A percentile compares a stretch with the other conserved stretches of the same genome.
These are phyloP conservation scores for Arctia plantaginis DNA, from an alignment of 2,888 invertebrate species.

Conservation along the genomic window DNA sequence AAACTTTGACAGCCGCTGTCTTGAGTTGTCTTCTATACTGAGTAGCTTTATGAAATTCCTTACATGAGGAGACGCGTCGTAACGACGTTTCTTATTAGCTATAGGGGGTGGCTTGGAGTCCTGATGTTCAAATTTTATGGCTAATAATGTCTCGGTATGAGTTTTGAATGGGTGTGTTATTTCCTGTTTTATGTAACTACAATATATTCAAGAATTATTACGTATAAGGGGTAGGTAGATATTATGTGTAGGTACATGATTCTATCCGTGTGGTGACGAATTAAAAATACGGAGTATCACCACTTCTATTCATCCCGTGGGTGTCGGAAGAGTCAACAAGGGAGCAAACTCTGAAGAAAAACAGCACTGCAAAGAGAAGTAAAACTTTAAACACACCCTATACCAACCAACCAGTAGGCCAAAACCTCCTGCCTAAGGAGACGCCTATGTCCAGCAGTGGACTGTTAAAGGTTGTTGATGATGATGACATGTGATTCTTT, in stretches of 20 bases:
- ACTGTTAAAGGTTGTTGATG: too few species aligned
- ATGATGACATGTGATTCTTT: not conserved
- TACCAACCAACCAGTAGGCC: too few species aligned
- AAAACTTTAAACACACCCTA: too few species aligned
- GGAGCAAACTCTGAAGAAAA: too few species aligned
- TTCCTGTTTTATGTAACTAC: constrained; percentile 4
- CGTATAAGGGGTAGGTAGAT: not conserved
- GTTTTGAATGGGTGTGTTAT: constrained; percentile 27
- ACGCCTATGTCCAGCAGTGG: too few species aligned
- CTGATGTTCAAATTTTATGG: constrained; percentile 34
- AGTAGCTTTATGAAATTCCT: constrained; percentile 61
- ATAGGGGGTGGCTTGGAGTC: constrained; percentile 32
- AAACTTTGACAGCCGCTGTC: constrained; percentile 39
- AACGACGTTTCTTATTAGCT: constrained; percentile 48
- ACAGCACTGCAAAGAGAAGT: too few species aligned
- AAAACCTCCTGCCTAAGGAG: too few species aligned
- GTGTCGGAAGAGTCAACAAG: too few species aligned
- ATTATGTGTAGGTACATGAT: not conserved
- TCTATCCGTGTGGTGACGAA: too few species aligned
- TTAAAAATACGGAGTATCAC: too few species aligned
- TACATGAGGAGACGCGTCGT: constrained; percentile 35
- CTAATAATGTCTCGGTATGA: constrained; percentile 34
- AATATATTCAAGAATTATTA: constrained; percentile 3
- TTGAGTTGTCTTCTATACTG: constrained; percentile 39
- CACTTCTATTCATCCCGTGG: too few species aligned